phyloP scores from a whole-genome alignment of 2,113 vertebrate genomes.

The Larimichthys polyactis region DNA sequence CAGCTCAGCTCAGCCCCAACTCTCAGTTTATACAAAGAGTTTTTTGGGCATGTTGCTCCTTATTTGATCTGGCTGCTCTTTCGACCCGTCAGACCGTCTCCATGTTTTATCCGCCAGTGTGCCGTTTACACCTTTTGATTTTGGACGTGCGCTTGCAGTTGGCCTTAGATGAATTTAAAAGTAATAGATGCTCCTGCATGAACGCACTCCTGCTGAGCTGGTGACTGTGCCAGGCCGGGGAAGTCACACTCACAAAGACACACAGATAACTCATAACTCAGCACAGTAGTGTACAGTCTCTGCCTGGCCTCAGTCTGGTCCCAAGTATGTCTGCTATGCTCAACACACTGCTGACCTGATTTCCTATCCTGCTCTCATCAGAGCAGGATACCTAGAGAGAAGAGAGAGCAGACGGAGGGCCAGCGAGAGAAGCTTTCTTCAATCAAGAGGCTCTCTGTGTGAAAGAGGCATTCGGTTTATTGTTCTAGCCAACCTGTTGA shows the following conservation, averaged over 20 bases:
- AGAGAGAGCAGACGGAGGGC: constrained; percentile 49
- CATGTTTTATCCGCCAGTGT: constrained; percentile 49
- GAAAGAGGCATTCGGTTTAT: constrained; percentile 65
- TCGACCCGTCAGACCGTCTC: constrained; percentile 56
- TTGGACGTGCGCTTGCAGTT: constrained; percentile 19
- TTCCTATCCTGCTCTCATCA: constrained; percentile 60
- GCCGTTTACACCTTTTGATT: constrained; percentile 40
- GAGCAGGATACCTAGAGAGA: constrained; percentile 51
- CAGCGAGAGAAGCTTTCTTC: constrained; percentile 31
- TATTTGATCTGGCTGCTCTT: constrained; percentile 63
- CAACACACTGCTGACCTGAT: constrained; percentile 73
- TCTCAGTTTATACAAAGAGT: constrained; percentile 33
- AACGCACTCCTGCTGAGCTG: neutral
- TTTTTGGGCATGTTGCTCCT: constrained; percentile 47
- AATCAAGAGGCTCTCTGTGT: constrained; percentile 53
- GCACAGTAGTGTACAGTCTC: constrained; percentile 66
- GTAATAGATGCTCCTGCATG: constrained; percentile 54
- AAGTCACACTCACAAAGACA: constrained; percentile 44
- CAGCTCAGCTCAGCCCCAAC: constrained; percentile 23
- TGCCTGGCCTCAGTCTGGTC: constrained; percentile 57
- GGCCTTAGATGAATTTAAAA: constrained; percentile 34
- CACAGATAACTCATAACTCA: constrained; percentile 40
- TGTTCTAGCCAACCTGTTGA: constrained; percentile 75
- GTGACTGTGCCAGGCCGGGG: constrained; percentile 14
- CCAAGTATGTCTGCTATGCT: constrained; percentile 81